Base-by-base conservation (phyloP, 1,140 invertebrate genomes). In the Lordiphosa mommai region DNA sequence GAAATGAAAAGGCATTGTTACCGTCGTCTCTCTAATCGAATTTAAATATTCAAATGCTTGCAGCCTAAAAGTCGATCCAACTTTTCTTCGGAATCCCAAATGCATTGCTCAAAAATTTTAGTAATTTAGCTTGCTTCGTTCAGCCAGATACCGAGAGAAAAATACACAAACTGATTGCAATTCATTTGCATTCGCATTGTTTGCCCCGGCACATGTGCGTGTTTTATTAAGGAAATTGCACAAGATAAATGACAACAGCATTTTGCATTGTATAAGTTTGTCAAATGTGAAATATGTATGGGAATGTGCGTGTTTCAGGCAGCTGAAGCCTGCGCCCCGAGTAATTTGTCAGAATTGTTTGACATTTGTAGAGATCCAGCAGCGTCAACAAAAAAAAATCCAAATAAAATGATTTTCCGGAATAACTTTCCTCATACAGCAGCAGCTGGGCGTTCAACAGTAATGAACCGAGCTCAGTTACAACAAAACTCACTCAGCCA, bases 261-360 rank as follows among this genome's bases (percentile, higher is more conserved):
- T 58, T 60, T 46, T 27, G 57, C 38, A 49, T 61, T 46, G 37
- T 36, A 20, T 37, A 59, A 60, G 16, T 65, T 60, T 72, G 52
- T 47, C 66, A 67, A 44, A 72, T 56, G 73, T 51, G 56, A 79
- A 68, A 72, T 77, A 70, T 70, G 58, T 67, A 67, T 67, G 23
- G 7, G 6, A 7, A 6, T 50, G 63, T 67, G 63, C 63, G 63
- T 67, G 63, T 32, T 44, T 44, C 63, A 66, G 43, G 23, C 23
- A 27, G 23, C 23, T 27, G 23, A 27, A 27, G 40, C 40, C 34
- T 64, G 47, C 34, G 46, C 60, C 61, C 61, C 52, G 48, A 60
- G 61, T 60, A 71, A 82, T 82, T 82, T 80, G 71, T 80, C 76
- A 63, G 58, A 71, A 57, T 61, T 72, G 58, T 80, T 71, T 76